Evolutionary conservation across 1,140 invertebrate species (phyloP).

Genomic region (Coelopa frigida): DNA sequence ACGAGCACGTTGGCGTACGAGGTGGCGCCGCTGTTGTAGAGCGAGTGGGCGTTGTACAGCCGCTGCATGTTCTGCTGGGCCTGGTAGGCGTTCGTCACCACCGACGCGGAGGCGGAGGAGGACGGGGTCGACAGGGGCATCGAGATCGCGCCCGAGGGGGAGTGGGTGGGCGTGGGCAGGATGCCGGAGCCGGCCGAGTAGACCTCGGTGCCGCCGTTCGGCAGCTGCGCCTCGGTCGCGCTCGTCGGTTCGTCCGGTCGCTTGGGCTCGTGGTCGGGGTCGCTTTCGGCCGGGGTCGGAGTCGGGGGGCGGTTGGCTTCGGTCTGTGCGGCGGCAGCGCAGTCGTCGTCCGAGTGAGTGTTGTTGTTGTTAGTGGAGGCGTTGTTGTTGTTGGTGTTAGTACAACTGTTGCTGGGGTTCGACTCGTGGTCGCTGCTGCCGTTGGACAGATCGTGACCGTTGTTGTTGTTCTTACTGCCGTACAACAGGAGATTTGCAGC

Average conservation of each 20-base stretch:
- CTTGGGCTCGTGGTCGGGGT: not conserved
- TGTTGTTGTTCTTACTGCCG: slow-evolving; percentile 13
- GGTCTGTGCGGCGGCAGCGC: not conserved
- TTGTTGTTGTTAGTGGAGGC: slow-evolving; percentile 3
- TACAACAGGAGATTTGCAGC: slow-evolving; percentile 14
- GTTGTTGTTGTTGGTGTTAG: slow-evolving; percentile 1
- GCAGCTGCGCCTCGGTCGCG: slow-evolving; percentile 2
- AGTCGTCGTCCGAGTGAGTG: not conserved
- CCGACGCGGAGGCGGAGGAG: slow-evolving; percentile 15
- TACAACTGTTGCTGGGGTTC: slow-evolving; percentile 11
- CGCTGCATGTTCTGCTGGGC: slow-evolving; percentile 22
- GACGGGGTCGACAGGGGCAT: slow-evolving; percentile 20
- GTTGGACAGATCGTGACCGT: slow-evolving; percentile 8
- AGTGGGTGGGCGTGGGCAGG: slow-evolving; percentile 42
- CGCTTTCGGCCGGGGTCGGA: not conserved
- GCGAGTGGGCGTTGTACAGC: slow-evolving; percentile 24
- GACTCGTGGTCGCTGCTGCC: slow-evolving; percentile 13
- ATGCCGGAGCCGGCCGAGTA: slow-evolving; percentile 25
- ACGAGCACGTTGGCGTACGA: slow-evolving; percentile 16
- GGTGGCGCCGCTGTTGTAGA: slow-evolving; percentile 27
- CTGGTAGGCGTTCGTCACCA: slow-evolving; percentile 20
- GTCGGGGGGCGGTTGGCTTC: not conserved
- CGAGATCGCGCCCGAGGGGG: slow-evolving; percentile 20
- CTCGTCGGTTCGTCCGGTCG: not conserved
- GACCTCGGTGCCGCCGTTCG: not conserved